phyloP scores from a whole-genome alignment of 2,113 vertebrate species.

The Passerina amoena region DNA sequence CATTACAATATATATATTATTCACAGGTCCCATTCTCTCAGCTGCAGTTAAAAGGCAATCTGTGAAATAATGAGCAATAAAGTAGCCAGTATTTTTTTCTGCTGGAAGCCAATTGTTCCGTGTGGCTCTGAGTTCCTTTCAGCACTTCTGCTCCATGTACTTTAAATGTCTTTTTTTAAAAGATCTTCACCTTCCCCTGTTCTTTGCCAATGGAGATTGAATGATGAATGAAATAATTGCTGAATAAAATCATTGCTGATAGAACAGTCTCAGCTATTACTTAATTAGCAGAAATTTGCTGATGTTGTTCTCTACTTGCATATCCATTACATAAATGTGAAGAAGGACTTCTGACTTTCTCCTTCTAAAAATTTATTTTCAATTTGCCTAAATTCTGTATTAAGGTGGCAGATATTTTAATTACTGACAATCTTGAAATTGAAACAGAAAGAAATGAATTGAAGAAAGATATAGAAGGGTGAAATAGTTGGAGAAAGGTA shows the following conservation, averaged over 20 bases:
- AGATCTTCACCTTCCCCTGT: neutral
- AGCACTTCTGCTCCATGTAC: neutral
- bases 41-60: neutral
- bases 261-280: neutral
- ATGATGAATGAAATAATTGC: neutral
- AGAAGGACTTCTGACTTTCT: neutral
- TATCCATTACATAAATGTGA: neutral
- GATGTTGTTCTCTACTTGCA: neutral
- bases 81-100: conserved; percentile 8
- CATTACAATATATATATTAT: neutral
- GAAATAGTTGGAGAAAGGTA: neutral
- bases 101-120: neutral
- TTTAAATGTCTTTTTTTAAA: neutral
- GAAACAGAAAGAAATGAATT: neutral
- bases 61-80: conserved; percentile 2
- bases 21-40: conserved; percentile 8
- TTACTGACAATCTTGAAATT: neutral
- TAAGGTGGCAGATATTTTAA: neutral
- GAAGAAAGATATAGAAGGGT: neutral
- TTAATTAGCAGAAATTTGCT: neutral
- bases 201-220: neutral
- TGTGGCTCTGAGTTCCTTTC: neutral
- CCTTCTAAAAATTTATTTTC: neutral
- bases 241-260: neutral
- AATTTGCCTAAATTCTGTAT: neutral